These are phyloP conservation scores for Suricata suricatta DNA, from an alignment of 2,113 vertebrate species.

Conservation along the genomic window DNA sequence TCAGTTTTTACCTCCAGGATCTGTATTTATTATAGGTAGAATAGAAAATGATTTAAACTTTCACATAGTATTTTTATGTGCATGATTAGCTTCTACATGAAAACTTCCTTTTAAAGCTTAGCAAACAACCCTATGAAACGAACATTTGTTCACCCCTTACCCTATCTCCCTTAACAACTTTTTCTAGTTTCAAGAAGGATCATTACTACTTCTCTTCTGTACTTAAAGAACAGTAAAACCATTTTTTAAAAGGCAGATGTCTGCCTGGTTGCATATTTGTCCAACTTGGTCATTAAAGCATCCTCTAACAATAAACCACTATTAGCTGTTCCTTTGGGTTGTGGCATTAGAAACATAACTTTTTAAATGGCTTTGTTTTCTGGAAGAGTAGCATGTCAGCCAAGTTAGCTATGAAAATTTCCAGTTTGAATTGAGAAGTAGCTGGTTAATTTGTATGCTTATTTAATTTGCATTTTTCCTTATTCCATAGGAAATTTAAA, in stretches of 20 bases:
- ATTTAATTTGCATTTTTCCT: slow-evolving; percentile 33
- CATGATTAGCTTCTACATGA: background rate
- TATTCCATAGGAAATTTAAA: background rate
- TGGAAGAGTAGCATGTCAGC: background rate
- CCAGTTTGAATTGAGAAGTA: background rate
- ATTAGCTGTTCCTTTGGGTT: background rate
- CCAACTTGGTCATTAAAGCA: background rate
- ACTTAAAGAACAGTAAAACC: background rate
- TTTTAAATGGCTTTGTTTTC: background rate
- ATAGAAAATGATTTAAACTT: slow-evolving; percentile 47
- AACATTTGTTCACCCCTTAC: background rate
- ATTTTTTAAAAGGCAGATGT: slow-evolving; percentile 20
- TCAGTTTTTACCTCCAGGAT: background rate
- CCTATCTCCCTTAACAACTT: background rate
- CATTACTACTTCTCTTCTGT: background rate
- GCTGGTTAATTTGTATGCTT: background rate
- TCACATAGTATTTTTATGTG: slow-evolving; percentile 29
- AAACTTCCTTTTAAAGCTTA: background rate
- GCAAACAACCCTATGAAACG: slow-evolving; percentile 20
- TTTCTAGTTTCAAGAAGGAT: background rate
- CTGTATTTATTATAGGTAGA: background rate
- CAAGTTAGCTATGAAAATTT: background rate
- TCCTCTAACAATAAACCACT: background rate
- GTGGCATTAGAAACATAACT: background rate
- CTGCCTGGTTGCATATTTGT: background rate